Conservation (phyloP, 2,888 invertebrate genomes). For the Synergus japonicus region DNA sequence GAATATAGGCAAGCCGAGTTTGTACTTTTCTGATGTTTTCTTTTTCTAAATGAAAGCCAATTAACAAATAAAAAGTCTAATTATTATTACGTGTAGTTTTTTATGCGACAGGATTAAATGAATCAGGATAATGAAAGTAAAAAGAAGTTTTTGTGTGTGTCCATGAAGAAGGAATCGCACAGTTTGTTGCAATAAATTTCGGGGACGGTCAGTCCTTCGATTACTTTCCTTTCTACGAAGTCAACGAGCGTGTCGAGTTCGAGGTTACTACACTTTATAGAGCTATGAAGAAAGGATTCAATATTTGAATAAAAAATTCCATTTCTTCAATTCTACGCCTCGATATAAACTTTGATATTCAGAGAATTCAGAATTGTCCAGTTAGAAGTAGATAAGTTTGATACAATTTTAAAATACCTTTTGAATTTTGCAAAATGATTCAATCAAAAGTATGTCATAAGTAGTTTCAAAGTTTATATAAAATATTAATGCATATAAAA, state of each 20-base stretch:
- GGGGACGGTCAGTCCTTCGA: constrained; percentile 42
- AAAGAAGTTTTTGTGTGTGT: constrained; percentile 8
- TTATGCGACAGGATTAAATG: neutral
- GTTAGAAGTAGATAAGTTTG: neutral
- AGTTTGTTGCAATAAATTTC: constrained; percentile 28
- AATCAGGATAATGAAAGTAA: constrained; percentile 10
- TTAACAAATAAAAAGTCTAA: neutral
- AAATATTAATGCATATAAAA: neutral
- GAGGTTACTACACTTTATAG: constrained; percentile 48
- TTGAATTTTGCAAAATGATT: neutral
- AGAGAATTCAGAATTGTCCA: neutral
- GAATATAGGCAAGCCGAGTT: too few species aligned
- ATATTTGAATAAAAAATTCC: constrained; percentile 1
- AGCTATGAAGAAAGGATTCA: constrained; percentile 13
- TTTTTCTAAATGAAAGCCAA: neutral
- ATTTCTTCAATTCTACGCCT: neutral
- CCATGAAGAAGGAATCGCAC: neutral
- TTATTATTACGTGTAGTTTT: neutral
- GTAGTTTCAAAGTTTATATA: neutral
- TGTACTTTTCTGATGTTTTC: neutral
- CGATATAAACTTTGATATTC: neutral
- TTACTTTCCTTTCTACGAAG: constrained; percentile 54
- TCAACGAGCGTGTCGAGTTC: constrained; percentile 56
- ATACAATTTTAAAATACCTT: neutral
- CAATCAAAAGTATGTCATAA: neutral